Percentiles rank a stretch among this genome's conserved stretches.
Conservation (phyloP, 2,888 invertebrate species). For the Galerucella calmariensis region DNA sequence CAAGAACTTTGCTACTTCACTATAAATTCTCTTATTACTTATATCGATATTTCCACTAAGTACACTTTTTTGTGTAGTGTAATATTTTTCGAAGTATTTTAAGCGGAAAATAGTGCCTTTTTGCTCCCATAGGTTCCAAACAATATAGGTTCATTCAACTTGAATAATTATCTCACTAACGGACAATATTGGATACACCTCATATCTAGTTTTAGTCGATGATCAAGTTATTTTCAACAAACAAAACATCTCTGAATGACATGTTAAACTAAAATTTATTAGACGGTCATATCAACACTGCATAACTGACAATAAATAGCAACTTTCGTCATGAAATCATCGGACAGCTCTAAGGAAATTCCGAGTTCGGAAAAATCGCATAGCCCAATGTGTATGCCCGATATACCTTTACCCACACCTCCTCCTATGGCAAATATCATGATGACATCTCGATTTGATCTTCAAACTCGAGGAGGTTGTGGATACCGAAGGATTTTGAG, state of each 20-base stretch:
- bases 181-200: too few relatives aligned
- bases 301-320: background rate
- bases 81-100: too few relatives aligned
- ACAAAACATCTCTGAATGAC: slow-evolving; percentile 1
- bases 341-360: slow-evolving; percentile 44
- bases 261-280: background rate
- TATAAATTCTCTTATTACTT: too few relatives aligned
- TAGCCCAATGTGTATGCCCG: slow-evolving; percentile 56
- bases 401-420: slow-evolving; percentile 62
- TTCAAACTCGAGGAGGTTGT: slow-evolving; percentile 57
- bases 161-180: too few relatives aligned
- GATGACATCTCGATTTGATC: slow-evolving; percentile 61
- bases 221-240: too few relatives aligned
- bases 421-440: slow-evolving; percentile 64
- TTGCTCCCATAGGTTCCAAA: too few relatives aligned
- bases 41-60: too few relatives aligned
- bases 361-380: slow-evolving; percentile 43
- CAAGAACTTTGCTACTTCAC: too few relatives aligned
- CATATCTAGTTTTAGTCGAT: too few relatives aligned
- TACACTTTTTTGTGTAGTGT: too few relatives aligned
- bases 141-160: too few relatives aligned
- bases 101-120: too few relatives aligned
- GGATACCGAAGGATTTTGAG: slow-evolving; percentile 59
- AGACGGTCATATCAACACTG: background rate
- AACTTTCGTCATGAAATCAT: slow-evolving; percentile 47